Base-by-base conservation (phyloP, 53 echinoderm and acorn worm species). In the Zoroaster sp. region DNA sequence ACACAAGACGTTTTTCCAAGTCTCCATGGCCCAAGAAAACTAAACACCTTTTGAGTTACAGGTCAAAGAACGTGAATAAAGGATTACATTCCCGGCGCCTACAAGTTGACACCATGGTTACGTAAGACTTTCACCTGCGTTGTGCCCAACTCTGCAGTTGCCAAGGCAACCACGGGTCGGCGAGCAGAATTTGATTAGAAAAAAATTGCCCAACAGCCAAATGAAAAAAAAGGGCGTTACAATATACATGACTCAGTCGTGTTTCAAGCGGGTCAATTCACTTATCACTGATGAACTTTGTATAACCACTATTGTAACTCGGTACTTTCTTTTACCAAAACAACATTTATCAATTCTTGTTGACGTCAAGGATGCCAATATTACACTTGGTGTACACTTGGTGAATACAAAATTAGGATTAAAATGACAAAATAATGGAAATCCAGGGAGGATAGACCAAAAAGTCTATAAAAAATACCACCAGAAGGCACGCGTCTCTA, bases 51-150 rank as follows among this genome's bases (percentile, higher is more conserved):
- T 13, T 40, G 15, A 66, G 82, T 82, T 82, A 32, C 68, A 66
- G 82, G 82, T 82, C 82, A 82, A n/a, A 43, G 14, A 10, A 66
- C 82, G 11, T 5, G 40, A 11, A 82, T 82, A 82, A 68, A 67
- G 82, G 4, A 4, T 31, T 17, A 4, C 68, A 44, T 82, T 82
- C 66, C 82, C 14, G 12, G 6, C 15, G n/a, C 8, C 3, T 13
- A 14, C 23, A 82, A 82, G 82, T 63, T 82, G 80, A 82, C 32
- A 82, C 82, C 82, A 67, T 82, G 44, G 82, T 82, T 82, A 82
- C 82, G 82, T 82, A 82, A 82, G 43, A 66, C 68, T 82, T 82
- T 44, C 68, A 7, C 43, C 42, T 18, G 33, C 30, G 42, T 28
- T 23, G 43, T 13, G 66, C 47, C 32, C 49, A 14, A 4, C 46